Percentiles rank a stretch among this genome's conserved stretches.
Evolutionary conservation across 2,888 invertebrate genomes (phyloP).

Genomic region (Iselma pallidipennis): DNA sequence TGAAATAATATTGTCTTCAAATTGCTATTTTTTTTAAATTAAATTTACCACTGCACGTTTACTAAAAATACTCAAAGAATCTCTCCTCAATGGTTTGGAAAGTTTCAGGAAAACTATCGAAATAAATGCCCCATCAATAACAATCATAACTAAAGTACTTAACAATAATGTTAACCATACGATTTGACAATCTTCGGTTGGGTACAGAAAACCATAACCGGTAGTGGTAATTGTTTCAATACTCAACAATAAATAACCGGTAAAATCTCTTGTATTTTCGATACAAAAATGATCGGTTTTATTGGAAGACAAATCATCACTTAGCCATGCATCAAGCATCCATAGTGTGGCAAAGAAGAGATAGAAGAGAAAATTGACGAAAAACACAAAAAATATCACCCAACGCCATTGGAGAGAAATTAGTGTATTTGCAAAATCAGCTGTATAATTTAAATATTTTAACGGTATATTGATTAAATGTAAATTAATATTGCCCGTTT

Average conservation of each 20-base stretch:
- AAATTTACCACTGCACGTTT: conserved; percentile 65
- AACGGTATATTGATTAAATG: conserved; percentile 21
- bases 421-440: conserved; percentile 63
- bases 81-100: conserved; percentile 58
- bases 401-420: conserved; percentile 75
- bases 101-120: conserved; percentile 66
- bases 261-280: conserved; percentile 26
- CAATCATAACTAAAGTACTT: conserved; percentile 28
- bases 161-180: conserved; percentile 30
- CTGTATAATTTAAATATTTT: conserved; percentile 40
- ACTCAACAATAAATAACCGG: conserved; percentile 36
- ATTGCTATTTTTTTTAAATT: not conserved
- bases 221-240: conserved; percentile 37
- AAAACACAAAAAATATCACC: conserved; percentile 57
- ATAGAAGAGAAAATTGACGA: conserved; percentile 30
- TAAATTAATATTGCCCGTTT: conserved; percentile 52
- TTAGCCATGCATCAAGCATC: conserved; percentile 26
- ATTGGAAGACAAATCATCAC: conserved; percentile 7
- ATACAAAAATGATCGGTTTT: conserved; percentile 24
- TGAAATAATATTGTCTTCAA: not conserved
- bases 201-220: conserved; percentile 33
- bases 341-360: conserved; percentile 30
- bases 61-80: conserved; percentile 63
- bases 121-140: conserved; percentile 44
- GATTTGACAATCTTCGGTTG: conserved; percentile 29